These are phyloP conservation scores for Phengaris arion DNA, from an alignment of 2,888 invertebrate genomes.

Conservation along the genomic window DNA sequence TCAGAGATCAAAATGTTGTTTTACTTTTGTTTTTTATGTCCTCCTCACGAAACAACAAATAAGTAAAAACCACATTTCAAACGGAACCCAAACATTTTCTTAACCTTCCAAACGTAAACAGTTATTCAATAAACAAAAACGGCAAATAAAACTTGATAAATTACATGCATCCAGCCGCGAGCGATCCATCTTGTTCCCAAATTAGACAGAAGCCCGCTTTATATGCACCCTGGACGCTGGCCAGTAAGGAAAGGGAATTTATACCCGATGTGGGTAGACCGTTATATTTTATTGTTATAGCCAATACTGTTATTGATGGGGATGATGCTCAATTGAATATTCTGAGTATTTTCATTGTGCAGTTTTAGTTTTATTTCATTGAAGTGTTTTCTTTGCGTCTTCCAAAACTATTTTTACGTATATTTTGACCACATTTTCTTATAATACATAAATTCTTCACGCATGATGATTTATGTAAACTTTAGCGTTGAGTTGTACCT, in stretches of 20 bases:
- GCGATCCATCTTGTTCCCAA: conserved; percentile 64
- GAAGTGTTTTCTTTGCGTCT: not conserved
- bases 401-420: not conserved
- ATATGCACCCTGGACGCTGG: conserved; percentile 61
- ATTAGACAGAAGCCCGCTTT: conserved; percentile 50
- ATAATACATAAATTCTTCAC: no score
- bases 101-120: conserved; percentile 9
- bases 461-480: no score
- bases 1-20: not conserved
- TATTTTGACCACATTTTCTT: no score
- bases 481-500: no score
- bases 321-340: conserved; percentile 33
- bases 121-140: conserved; percentile 51
- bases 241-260: conserved; percentile 62
- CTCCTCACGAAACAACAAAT: not conserved
- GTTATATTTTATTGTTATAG: conserved; percentile 74
- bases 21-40: not conserved
- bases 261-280: conserved; percentile 47
- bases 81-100: not conserved
- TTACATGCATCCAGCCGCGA: conserved; percentile 45
- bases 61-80: not conserved
- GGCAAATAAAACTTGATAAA: conserved; percentile 57
- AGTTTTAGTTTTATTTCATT: not conserved
- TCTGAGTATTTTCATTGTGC: conserved; percentile 10
- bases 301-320: conserved; percentile 57